phyloP scores from a whole-genome alignment of 1,140 invertebrate genomes.

The silkworm (Bombyx mori) region DNA sequence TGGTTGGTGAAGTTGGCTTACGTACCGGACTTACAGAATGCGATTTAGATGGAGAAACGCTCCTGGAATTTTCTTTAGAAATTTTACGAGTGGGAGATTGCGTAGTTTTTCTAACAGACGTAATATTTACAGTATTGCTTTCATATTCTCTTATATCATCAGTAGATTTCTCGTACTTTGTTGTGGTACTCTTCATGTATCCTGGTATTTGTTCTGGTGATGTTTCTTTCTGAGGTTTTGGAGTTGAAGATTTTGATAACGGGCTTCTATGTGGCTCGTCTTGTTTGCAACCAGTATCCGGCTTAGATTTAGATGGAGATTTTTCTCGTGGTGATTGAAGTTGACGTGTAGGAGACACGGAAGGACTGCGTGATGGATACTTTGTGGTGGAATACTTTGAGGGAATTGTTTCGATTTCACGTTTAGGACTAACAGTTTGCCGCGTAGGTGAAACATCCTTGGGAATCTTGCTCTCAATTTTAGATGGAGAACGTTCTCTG shows the following conservation, averaged over 20 bases:
- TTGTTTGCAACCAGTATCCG: constrained; percentile 2
- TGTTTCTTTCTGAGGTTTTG: too few relatives aligned
- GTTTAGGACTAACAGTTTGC: constrained; percentile 3
- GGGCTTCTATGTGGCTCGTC: background rate
- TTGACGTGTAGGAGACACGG: constrained; percentile 2
- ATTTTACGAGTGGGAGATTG: constrained; percentile 6
- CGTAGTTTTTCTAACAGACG: constrained; percentile 1
- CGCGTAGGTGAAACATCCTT: constrained; percentile 1
- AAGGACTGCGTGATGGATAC: background rate
- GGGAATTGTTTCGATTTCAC: background rate
- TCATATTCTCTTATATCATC: constrained; percentile 3
- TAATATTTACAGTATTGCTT: background rate
- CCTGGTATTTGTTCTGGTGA: too few relatives aligned
- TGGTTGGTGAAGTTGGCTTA: constrained; percentile 2
- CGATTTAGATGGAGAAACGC: background rate
- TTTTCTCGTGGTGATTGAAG: background rate
- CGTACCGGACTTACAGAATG: background rate
- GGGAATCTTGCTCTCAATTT: constrained; percentile 25
- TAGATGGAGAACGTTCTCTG: constrained; percentile 37
- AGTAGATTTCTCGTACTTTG: background rate
- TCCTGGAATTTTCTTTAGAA: background rate
- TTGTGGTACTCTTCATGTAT: too few relatives aligned
- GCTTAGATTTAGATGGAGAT: constrained; percentile 8
- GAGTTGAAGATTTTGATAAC: too few relatives aligned
- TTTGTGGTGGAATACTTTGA: background rate